phyloP scores from a whole-genome alignment of 1,140 invertebrate species.

The Diuraphis noxia region DNA sequence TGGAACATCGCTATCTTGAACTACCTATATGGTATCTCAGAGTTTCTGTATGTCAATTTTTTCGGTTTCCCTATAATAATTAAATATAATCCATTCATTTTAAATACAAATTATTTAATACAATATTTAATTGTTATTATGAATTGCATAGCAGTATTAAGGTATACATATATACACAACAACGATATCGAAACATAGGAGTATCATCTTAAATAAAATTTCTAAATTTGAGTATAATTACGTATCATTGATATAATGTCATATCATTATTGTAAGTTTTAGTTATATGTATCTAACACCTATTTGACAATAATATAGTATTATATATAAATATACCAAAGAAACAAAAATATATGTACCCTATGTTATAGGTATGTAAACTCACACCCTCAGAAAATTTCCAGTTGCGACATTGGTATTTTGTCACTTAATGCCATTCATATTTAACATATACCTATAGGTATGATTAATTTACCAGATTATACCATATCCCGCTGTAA shows the following conservation, averaged over 20 bases:
- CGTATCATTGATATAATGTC: neutral
- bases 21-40: too few species aligned
- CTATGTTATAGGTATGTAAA: too few species aligned
- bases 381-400: neutral
- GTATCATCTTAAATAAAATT: neutral
- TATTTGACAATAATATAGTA: neutral
- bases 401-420: neutral
- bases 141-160: too few species aligned
- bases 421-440: neutral
- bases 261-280: neutral
- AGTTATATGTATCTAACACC: neutral
- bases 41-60: too few species aligned
- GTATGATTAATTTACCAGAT: neutral
- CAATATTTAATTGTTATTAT: too few species aligned
- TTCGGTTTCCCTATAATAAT: too few species aligned
- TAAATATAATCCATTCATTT: too few species aligned
- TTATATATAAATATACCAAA: neutral
- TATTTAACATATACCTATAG: neutral
- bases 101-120: too few species aligned
- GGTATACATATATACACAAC: neutral
- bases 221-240: neutral
- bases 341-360: neutral
- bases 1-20: too few species aligned
- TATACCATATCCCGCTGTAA: neutral
- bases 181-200: neutral